Evolutionary conservation across 2,113 vertebrate genomes (phyloP).

Genomic region (Tympanuchus pallidicinctus): DNA sequence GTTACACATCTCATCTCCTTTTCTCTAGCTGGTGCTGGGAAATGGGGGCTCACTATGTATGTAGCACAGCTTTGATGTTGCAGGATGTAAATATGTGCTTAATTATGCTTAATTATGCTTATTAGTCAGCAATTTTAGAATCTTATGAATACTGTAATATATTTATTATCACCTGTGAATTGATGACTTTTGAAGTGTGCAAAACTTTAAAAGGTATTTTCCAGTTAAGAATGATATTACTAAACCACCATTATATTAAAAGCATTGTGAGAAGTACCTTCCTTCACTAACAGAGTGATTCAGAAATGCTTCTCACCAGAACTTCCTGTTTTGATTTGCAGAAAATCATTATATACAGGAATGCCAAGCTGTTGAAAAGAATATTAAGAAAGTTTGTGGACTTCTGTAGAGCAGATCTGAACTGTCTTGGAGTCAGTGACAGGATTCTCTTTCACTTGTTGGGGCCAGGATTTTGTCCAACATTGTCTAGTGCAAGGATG

Average conservation of each 20-base stretch:
- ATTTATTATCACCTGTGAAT: not conserved
- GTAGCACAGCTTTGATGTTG: not conserved
- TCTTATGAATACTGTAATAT: not conserved
- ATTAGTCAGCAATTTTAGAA: not conserved
- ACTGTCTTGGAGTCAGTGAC: not conserved
- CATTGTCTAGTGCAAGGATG: not conserved
- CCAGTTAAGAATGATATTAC: not conserved
- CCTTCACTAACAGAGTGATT: not conserved
- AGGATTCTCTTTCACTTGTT: not conserved
- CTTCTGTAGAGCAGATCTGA: not conserved
- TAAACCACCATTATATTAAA: not conserved
- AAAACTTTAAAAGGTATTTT: not conserved
- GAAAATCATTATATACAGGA: not conserved
- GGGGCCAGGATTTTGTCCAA: not conserved
- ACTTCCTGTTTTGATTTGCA: not conserved
- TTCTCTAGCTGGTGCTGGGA: not conserved
- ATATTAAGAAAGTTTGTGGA: not conserved
- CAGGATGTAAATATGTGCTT: not conserved
- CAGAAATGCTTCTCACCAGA: not conserved
- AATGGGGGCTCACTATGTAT: not conserved
- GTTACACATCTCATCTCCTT: not conserved
- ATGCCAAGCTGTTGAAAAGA: not conserved
- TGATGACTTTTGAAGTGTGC: not conserved
- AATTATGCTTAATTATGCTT: not conserved
- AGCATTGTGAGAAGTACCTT: not conserved